Percentiles rank a stretch among this genome's conserved stretches.
phyloP scores from a whole-genome alignment of 2,797 vertebrate genomes.

The Anableps anableps region DNA sequence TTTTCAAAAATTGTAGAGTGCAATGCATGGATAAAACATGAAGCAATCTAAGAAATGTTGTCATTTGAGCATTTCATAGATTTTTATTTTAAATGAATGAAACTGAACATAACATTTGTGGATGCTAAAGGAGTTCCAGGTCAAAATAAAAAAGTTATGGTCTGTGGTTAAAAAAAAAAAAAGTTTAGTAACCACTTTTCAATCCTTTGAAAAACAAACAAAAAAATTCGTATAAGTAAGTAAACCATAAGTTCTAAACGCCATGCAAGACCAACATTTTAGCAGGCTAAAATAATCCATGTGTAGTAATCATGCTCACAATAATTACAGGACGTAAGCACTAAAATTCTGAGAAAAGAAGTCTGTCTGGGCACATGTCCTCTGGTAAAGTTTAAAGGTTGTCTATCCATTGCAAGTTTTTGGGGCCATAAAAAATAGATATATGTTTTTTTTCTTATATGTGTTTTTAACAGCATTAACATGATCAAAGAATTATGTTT shows the following conservation, averaged over 20 bases:
- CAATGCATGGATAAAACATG: no score
- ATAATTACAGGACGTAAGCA: conserved; percentile 48
- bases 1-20: no score
- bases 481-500: neutral
- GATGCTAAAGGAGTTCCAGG: neutral
- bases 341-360: conserved; percentile 30
- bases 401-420: conserved; percentile 8
- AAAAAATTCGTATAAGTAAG: conserved; percentile 7
- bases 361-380: conserved; percentile 11
- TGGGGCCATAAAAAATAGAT: neutral
- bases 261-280: conserved; percentile 16
- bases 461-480: neutral
- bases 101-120: neutral
- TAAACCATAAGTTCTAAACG: neutral
- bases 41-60: no score
- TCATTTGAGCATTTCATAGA: no score
- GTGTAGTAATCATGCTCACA: conserved; percentile 36
- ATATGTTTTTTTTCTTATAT: neutral
- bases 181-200: neutral
- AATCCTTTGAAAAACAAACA: conserved; percentile 6
- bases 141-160: neutral
- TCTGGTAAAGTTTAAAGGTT: conserved; percentile 16
- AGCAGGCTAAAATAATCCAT: conserved; percentile 33
- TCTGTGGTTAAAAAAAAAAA: neutral
- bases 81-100: neutral